Base-by-base conservation (phyloP, 1,140 invertebrate genomes). In the Pemphigus obesinymphae region DNA sequence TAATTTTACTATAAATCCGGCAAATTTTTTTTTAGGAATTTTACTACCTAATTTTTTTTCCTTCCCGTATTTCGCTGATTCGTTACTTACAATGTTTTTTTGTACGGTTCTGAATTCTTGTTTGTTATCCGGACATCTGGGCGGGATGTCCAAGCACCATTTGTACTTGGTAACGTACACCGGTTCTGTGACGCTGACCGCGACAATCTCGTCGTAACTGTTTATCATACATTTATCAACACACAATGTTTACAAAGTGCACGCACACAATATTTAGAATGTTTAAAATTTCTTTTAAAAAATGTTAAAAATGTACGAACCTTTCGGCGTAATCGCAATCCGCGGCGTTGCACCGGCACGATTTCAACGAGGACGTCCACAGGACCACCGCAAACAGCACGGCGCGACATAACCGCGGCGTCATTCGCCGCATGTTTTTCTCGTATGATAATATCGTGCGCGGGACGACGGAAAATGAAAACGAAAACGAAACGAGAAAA, bases 61-160 rank as follows among this genome's bases (percentile, higher is more conserved):
- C n/a, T n/a, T n/a, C n/a, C n/a, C n/a, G n/a, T n/a, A n/a, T n/a
- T n/a, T 40, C 34, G n/a, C 13, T n/a, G 4, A 20, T 3, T 10
- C 17, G 17, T n/a, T 37, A 80, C 75, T 45, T 26, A 80, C 75
- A 10, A 43, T 15, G 23, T 80, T 80, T 10, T 29, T 80, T 7
- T 17, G 37, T 20, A 80, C 37, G 1, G 23, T 61, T n/a, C 75
- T 61, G 23, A 17, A 61, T 17, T 80, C 75, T 29, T 10, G 31
- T 20, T 20, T 61, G n/a, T 43, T 26, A 1, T 61, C 34, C 17
- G 37, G 53, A 29, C 75, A 80, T 29, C 75, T 61, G 5, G 75
- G 75, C 15, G 75, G 75, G 15, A 80, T 29, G 11, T 80, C 55
- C 7, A 80, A 17, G 23, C 75, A 80, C 75, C 75, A 80, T 45